Conservation (phyloP, 1,140 invertebrate species). For the Solenopsis fugax region DNA sequence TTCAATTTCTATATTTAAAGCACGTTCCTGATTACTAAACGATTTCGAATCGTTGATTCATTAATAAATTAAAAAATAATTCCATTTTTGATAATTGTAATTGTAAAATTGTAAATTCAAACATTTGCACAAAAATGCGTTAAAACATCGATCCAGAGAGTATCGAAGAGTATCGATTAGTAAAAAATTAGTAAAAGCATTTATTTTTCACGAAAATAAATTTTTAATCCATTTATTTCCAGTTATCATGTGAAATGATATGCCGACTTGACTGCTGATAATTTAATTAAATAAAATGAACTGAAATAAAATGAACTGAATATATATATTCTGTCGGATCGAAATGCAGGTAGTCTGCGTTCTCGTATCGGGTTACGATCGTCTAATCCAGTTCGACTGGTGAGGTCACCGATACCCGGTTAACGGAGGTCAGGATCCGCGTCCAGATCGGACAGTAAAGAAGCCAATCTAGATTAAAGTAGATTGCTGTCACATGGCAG, state of each 20-base stretch:
- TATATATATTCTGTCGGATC: not conserved
- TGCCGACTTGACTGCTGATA: not conserved
- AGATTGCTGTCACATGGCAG: conserved; percentile 66
- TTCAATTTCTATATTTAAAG: not conserved
- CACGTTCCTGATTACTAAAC: no score
- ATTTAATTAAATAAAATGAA: conserved; percentile 3
- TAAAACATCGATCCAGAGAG: not conserved
- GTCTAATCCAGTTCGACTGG: conserved; percentile 43
- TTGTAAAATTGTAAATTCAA: not conserved
- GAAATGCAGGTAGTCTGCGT: not conserved
- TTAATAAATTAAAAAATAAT: not conserved
- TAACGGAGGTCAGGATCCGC: conserved; percentile 80
- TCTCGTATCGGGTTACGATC: conserved; percentile 9
- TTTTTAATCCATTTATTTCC: not conserved
- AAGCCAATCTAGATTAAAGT: conserved; percentile 78
- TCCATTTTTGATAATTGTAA: not conserved
- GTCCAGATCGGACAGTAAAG: conserved; percentile 69
- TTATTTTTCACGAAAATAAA: conserved; percentile 1
- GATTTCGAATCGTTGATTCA: not conserved
- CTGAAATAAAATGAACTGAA: not conserved
- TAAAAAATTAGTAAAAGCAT: not conserved
- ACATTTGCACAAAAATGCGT: not conserved
- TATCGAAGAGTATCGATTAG: not conserved
- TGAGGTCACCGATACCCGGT: conserved; percentile 76
- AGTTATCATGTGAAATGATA: not conserved